Evolutionary conservation across 1,140 invertebrate species (phyloP).

Genomic region (Drosophila paulistorum): DNA sequence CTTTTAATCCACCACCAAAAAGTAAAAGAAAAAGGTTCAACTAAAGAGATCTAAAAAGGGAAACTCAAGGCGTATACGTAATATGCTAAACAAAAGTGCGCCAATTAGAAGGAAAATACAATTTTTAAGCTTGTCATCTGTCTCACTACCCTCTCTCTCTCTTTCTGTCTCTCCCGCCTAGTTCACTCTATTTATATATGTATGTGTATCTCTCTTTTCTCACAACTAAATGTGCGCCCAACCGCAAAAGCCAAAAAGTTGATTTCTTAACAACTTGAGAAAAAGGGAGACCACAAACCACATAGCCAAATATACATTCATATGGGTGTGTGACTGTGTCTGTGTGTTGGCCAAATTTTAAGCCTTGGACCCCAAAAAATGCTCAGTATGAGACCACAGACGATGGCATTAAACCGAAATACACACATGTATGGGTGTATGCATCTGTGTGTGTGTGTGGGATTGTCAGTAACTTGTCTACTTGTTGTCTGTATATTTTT

Average conservation of each 20-base stretch:
- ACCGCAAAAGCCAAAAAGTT: constrained; percentile 76
- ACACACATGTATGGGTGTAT: constrained; percentile 9
- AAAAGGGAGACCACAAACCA: constrained; percentile 48
- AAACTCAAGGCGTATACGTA: constrained; percentile 50
- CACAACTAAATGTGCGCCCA: constrained; percentile 48
- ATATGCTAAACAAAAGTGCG: constrained; percentile 78
- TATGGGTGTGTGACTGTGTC: constrained; percentile 1
- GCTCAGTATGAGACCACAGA: constrained; percentile 57
- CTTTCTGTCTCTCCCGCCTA: neutral
- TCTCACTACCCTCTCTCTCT: neutral
- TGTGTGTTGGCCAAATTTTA: constrained; percentile 34
- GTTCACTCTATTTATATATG: constrained; percentile 14
- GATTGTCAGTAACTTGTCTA: constrained; percentile 74
- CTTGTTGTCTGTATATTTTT: constrained; percentile 70
- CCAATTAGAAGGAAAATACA: constrained; percentile 74
- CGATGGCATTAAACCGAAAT: constrained; percentile 68
- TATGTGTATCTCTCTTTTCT: constrained; percentile 10
- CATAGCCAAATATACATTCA: constrained; percentile 49
- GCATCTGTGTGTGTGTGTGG: constrained; percentile 8
- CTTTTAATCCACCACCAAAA: constrained; percentile 44
- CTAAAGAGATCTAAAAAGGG: constrained; percentile 10
- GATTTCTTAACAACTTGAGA: constrained; percentile 71
- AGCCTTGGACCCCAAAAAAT: constrained; percentile 51
- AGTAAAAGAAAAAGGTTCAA: constrained; percentile 23
- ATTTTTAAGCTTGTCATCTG: constrained; percentile 58